Conservation (phyloP, 2,797 vertebrate species). For the Intellagama lesueurii region DNA sequence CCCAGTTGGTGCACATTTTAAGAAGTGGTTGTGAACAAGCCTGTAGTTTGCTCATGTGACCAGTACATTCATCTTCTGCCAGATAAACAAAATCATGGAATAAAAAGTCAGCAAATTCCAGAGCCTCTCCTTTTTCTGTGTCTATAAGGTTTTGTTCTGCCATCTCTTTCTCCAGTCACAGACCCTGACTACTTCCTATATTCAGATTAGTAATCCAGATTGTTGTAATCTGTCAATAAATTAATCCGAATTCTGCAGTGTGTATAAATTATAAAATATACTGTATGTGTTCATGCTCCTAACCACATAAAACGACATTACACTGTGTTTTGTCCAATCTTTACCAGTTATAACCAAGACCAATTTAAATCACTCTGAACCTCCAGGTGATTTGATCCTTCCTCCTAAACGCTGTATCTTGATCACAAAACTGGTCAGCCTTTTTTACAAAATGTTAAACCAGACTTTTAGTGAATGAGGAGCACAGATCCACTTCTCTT, state of each 20-base stretch:
- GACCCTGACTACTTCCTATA: no score
- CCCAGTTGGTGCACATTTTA: background rate
- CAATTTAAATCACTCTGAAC: background rate
- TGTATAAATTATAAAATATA: background rate
- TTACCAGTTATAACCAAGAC: background rate
- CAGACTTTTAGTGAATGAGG: no score
- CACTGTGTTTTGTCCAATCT: background rate
- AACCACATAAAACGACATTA: background rate
- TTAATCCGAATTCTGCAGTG: background rate
- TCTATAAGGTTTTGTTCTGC: background rate
- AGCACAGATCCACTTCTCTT: no score
- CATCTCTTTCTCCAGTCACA: background rate
- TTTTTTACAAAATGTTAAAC: background rate
- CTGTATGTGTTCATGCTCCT: background rate
- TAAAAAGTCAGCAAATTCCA: background rate
- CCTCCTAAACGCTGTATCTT: background rate
- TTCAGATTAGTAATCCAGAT: background rate
- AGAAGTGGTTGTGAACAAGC: background rate
- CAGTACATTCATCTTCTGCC: background rate
- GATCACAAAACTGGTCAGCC: background rate
- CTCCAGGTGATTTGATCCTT: background rate
- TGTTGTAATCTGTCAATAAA: background rate
- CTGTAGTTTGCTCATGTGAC: background rate
- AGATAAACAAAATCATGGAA: no score
- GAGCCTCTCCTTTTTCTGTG: no score